Evolutionary conservation across 2,113 vertebrate genomes (phyloP).

Genomic region (Budorcas taxicolor): DNA sequence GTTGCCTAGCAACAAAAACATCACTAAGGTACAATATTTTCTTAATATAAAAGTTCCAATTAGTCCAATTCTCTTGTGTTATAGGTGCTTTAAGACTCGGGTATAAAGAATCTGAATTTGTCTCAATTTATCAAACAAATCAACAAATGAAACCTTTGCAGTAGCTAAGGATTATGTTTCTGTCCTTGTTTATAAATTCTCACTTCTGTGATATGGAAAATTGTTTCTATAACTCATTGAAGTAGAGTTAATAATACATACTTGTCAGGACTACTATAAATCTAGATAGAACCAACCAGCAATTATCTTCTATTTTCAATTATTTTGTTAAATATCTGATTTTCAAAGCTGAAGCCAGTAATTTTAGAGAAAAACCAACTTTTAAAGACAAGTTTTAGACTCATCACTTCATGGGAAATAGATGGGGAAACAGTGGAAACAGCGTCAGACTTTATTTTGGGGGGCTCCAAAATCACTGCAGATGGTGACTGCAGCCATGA

Average conservation of each 20-base stretch:
- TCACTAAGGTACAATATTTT: background rate
- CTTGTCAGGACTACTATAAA: background rate
- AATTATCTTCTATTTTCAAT: background rate
- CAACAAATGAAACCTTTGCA: background rate
- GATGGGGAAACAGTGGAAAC: too few species aligned
- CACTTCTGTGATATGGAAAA: background rate
- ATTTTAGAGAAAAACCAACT: background rate
- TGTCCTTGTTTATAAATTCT: background rate
- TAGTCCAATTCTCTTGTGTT: background rate
- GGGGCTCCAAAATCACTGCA: too few species aligned
- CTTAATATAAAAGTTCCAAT: background rate
- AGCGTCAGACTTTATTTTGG: too few species aligned
- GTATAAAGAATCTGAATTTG: background rate
- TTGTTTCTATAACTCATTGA: background rate
- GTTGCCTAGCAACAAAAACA: background rate
- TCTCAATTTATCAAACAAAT: background rate
- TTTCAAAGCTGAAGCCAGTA: background rate
- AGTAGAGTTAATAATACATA: background rate
- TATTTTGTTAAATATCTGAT: background rate
- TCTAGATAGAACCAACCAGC: background rate
- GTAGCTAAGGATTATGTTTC: background rate
- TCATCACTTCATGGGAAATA: background rate
- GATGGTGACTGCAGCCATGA: too few species aligned
- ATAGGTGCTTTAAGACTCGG: background rate
- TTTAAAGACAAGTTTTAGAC: background rate